Base-by-base conservation (phyloP, 2,888 invertebrate species). In the Drosophila yooni region DNA sequence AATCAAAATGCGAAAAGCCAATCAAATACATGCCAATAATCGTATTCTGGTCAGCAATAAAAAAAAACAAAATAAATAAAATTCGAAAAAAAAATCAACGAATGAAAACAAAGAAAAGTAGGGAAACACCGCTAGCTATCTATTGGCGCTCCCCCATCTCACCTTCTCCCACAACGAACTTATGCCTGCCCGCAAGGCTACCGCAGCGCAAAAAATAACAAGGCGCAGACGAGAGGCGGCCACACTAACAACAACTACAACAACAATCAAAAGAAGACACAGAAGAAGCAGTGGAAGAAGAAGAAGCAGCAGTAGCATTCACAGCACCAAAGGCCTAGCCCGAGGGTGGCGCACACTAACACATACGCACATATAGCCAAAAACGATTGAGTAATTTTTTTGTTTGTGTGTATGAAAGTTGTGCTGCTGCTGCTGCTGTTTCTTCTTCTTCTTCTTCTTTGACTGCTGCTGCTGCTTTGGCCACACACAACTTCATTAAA, bases 351-450 rank as follows among this genome's bases (percentile, higher is more conserved):
- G 57, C 74, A 58, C 64, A 61, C 60, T 25, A 64, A 63, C 56
- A 72, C 59, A 51, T 34, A 54, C 56, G 48, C 36, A 73, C 43
- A 51, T 54, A 67, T 33, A 71, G 56, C 57, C 61, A 60, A 75
- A 82, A 79, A 43, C 77, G 89, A 84, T 84, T 89, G 88, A 89
- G 88, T 89, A 89, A 84, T 89, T 82, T 76, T 64, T 69, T 67
- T 67, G 59, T 52, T 59, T 62, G 48, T 57, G 29, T 61, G 51
- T 63, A 33, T 51, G 51, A 48, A 34, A 48, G 56, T 60, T 52
- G 50, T 57, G 33, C 59, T 54, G 31, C 29, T 61, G 40, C 63
- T 43, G 11, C 46, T 59, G 56, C 65, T 58, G 34, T 50, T 50
- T 21, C 36, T 62, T 21, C 60, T 57, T 18, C 52, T 52, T 29